Conservation (phyloP, 2,113 vertebrate species). For the Pachyramphus minor region DNA sequence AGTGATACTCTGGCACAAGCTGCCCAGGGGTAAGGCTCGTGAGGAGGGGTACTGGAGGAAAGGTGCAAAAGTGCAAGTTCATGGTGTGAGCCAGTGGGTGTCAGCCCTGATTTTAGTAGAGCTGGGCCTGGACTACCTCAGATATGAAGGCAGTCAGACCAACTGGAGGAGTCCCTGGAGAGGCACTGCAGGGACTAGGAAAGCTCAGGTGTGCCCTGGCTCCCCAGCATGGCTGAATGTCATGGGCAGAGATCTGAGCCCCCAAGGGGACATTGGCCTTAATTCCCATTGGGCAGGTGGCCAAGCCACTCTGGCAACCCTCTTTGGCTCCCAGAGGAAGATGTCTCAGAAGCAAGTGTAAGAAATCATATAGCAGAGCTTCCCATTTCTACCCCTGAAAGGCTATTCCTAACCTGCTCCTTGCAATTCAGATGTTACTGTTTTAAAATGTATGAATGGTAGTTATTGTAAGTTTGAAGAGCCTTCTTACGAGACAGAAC, state of each 20-base stretch:
- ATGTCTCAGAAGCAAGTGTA: neutral
- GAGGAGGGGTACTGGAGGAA: neutral
- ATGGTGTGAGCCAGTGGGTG: neutral
- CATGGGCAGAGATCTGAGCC: neutral
- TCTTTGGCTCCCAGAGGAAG: neutral
- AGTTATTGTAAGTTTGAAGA: neutral
- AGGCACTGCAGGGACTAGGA: neutral
- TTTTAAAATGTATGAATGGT: neutral
- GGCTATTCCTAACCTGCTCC: neutral
- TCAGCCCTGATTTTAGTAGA: neutral
- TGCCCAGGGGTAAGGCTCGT: neutral
- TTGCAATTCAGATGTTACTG: neutral
- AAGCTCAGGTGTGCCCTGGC: neutral
- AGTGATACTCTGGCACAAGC: neutral
- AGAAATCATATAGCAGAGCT: neutral
- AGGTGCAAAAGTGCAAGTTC: neutral
- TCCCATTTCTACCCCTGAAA: neutral
- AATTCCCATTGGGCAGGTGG: fast-evolving
- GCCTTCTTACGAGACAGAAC: neutral
- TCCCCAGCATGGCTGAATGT: neutral
- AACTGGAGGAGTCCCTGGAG: neutral
- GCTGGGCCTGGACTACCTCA: neutral
- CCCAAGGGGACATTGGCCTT: fast-evolving
- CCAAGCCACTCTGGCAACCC: neutral
- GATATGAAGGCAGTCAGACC: neutral